phyloP scores from a whole-genome alignment of 2,888 invertebrate species.

The Drosophila nigritarsus region DNA sequence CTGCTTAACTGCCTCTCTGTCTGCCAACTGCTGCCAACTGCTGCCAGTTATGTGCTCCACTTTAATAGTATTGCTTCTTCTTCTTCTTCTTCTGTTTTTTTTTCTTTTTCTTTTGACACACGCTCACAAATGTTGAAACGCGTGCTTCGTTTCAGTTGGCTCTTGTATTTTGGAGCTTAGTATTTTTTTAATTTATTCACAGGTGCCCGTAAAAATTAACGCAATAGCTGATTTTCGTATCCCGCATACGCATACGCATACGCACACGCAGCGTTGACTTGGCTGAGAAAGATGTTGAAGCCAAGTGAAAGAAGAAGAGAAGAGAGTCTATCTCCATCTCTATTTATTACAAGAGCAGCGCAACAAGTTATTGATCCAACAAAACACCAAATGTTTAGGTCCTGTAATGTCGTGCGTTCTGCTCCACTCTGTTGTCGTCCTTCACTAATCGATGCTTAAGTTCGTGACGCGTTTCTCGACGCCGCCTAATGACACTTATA shows the following conservation, averaged over 20 bases:
- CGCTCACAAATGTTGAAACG: constrained; percentile 21
- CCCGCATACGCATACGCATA: constrained; percentile 22
- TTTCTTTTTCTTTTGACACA: constrained; percentile 6
- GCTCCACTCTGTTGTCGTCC: constrained; percentile 33
- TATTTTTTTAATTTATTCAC: constrained; percentile 43
- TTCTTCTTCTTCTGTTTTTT: too few relatives aligned
- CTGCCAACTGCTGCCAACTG: constrained; percentile 31
- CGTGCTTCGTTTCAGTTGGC: constrained; percentile 24
- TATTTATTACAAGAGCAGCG: constrained; percentile 32
- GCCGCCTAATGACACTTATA: constrained; percentile 69
- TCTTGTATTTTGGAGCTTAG: constrained; percentile 2
- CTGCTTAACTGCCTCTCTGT: constrained; percentile 34
- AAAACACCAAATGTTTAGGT: constrained; percentile 35
- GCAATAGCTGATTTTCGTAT: constrained; percentile 26
- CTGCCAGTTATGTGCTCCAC: constrained; percentile 27
- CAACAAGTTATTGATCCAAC: constrained; percentile 76
- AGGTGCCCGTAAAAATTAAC: constrained; percentile 52
- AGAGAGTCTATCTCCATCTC: background rate
- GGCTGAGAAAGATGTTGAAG: constrained; percentile 2
- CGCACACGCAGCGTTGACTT: constrained; percentile 38
- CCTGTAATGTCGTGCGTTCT: constrained; percentile 22
- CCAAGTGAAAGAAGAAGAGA: background rate
- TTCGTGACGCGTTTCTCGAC: constrained; percentile 64
- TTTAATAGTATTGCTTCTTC: constrained; percentile 5
- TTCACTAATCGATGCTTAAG: constrained; percentile 69